phyloP scores from a whole-genome alignment of 2,888 invertebrate genomes.

The Cotesia congregata region DNA sequence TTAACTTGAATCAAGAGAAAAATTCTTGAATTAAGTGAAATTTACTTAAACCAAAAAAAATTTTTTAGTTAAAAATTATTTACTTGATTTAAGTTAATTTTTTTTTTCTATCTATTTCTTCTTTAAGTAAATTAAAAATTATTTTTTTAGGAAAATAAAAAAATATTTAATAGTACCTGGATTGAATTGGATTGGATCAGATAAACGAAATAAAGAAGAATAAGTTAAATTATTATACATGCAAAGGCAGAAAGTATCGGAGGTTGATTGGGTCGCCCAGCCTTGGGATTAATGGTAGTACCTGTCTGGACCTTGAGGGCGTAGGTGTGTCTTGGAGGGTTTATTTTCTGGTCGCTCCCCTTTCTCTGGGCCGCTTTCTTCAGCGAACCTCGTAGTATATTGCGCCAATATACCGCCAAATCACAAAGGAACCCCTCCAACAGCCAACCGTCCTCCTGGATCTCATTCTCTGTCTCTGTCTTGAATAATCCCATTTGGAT shows the following conservation, averaged over 20 bases:
- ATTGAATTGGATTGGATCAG: too few species aligned
- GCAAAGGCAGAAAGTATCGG: slow-evolving; percentile 35
- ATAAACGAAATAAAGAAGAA: background rate
- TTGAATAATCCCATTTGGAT: slow-evolving; percentile 35
- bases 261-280: slow-evolving; percentile 44
- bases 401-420: slow-evolving; percentile 15
- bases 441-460: background rate
- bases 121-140: too few species aligned
- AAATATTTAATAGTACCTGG: background rate
- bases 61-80: too few species aligned
- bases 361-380: slow-evolving; percentile 19
- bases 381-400: background rate
- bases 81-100: background rate
- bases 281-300: slow-evolving; percentile 59
- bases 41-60: too few species aligned
- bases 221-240: slow-evolving; percentile 32
- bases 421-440: background rate
- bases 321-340: slow-evolving; percentile 55
- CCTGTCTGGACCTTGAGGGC: slow-evolving; percentile 58
- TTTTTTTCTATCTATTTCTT: background rate
- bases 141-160: background rate
- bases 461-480: slow-evolving; percentile 10
- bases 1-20: background rate
- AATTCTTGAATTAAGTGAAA: background rate
- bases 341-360: slow-evolving; percentile 19